Conservation (phyloP, 2,113 vertebrate genomes). For the Lepus americanus region DNA sequence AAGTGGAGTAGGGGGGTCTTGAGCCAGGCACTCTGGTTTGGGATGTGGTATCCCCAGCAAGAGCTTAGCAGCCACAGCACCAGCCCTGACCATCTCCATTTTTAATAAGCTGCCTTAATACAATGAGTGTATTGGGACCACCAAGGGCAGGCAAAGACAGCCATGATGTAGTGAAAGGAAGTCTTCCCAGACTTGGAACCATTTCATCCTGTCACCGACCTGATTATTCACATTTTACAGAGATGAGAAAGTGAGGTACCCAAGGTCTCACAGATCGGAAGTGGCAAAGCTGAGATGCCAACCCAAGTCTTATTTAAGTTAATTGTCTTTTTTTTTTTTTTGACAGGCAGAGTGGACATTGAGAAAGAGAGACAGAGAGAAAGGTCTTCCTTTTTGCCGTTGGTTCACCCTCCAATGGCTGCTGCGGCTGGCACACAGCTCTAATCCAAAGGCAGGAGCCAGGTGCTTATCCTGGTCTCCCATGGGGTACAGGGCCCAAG, state of each 20-base stretch:
- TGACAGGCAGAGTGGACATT: too few relatives aligned
- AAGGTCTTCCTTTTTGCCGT: too few relatives aligned
- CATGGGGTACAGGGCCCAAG: too few relatives aligned
- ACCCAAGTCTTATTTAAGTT: neutral
- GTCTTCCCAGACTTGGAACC: neutral
- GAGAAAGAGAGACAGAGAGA: too few relatives aligned
- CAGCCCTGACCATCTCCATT: neutral
- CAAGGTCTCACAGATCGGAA: neutral
- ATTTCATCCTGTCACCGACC: neutral
- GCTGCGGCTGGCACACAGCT: too few relatives aligned
- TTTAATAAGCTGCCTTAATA: neutral
- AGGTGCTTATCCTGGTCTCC: too few relatives aligned
- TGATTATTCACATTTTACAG: neutral
- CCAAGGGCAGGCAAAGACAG: neutral
- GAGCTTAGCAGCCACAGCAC: too few relatives aligned
- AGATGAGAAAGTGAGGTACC: neutral
- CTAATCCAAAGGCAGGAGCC: too few relatives aligned
- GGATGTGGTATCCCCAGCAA: too few relatives aligned
- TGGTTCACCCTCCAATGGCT: too few relatives aligned
- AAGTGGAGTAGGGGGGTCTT: too few relatives aligned
- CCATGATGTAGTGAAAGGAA: neutral
- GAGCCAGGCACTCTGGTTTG: too few relatives aligned
- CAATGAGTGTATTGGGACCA: neutral
- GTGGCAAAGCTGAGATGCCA: conserved; percentile 7
- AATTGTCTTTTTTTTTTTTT: neutral